A percentile compares a stretch with the other conserved stretches of the same genome.
These are phyloP conservation scores for Hybos culiciformis DNA, from an alignment of 2,888 invertebrate genomes.

Conservation along the genomic window DNA sequence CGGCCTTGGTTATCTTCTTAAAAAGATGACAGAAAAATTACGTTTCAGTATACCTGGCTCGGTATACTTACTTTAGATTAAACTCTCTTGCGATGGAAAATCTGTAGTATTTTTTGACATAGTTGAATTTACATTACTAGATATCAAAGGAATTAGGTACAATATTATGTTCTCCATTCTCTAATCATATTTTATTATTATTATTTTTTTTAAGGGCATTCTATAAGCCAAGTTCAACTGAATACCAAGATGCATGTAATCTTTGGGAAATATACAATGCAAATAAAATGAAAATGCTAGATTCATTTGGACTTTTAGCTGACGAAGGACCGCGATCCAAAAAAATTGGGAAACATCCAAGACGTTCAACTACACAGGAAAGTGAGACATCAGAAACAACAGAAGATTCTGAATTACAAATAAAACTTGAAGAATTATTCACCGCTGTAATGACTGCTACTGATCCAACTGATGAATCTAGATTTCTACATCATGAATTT, in stretches of 20 bases:
- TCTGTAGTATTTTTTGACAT: too few relatives aligned
- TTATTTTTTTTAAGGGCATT: too few relatives aligned
- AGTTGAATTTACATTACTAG: too few relatives aligned
- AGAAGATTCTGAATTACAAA: slow-evolving; percentile 57
- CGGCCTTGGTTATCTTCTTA: too few relatives aligned
- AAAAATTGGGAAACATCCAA: slow-evolving; percentile 26
- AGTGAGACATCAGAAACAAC: slow-evolving; percentile 57
- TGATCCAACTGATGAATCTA: slow-evolving; percentile 51
- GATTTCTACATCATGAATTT: slow-evolving; percentile 76
- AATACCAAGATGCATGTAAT: slow-evolving; percentile 80
- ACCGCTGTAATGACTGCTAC: slow-evolving; percentile 74
- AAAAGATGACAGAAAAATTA: too few relatives aligned
- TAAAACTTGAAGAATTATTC: slow-evolving; percentile 91
- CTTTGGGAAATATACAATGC: slow-evolving; percentile 70
- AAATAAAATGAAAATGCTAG: slow-evolving; percentile 30
- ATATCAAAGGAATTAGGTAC: too few relatives aligned
- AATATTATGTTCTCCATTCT: too few relatives aligned
- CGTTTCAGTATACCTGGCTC: too few relatives aligned
- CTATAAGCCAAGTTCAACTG: slow-evolving; percentile 73
- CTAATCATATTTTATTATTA: too few relatives aligned
- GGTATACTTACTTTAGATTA: too few relatives aligned
- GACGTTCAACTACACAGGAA: slow-evolving; percentile 30
- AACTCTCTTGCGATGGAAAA: too few relatives aligned
- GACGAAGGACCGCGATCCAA: slow-evolving; percentile 30
- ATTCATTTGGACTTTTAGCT: slow-evolving; percentile 23